Conservation (phyloP, 64 coral and sea anemone genomes). For the Pocillopora verrucosa region DNA sequence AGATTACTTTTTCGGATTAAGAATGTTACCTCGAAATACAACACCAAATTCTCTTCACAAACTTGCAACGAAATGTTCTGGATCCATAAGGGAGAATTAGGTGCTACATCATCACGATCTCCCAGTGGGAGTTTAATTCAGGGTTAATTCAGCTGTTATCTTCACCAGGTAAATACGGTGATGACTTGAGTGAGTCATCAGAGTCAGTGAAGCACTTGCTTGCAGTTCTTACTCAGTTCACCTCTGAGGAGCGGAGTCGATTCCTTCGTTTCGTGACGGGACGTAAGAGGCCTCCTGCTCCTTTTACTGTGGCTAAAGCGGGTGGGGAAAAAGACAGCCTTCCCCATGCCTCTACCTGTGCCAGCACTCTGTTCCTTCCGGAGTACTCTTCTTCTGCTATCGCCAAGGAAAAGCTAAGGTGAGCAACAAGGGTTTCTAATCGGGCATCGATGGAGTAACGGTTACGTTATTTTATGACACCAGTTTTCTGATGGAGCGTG, state of each 20-base stretch:
- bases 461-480: too few relatives aligned
- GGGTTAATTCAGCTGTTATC: not conserved
- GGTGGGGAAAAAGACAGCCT: conserved; percentile 72
- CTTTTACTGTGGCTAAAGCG: conserved; percentile 85
- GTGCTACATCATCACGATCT: too few relatives aligned
- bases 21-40: too few relatives aligned
- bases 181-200: conserved; percentile 73
- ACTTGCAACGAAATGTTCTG: too few relatives aligned
- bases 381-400: conserved; percentile 72
- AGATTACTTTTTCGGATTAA: too few relatives aligned
- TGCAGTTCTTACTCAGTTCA: conserved; percentile 74
- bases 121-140: too few relatives aligned
- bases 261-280: conserved; percentile 98
- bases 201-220: conserved; percentile 76
- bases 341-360: conserved; percentile 91
- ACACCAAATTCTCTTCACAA: too few relatives aligned
- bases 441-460: too few relatives aligned
- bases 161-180: conserved; percentile 89
- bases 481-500: too few relatives aligned
- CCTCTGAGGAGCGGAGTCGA: conserved; percentile 78
- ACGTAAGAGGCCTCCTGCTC: conserved; percentile 85
- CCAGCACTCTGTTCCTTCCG: conserved; percentile 86
- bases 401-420: conserved; percentile 90
- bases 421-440: not conserved
- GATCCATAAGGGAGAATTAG: too few relatives aligned